phyloP scores from a whole-genome alignment of 2,888 invertebrate genomes.

The Metallyticus violacea region DNA sequence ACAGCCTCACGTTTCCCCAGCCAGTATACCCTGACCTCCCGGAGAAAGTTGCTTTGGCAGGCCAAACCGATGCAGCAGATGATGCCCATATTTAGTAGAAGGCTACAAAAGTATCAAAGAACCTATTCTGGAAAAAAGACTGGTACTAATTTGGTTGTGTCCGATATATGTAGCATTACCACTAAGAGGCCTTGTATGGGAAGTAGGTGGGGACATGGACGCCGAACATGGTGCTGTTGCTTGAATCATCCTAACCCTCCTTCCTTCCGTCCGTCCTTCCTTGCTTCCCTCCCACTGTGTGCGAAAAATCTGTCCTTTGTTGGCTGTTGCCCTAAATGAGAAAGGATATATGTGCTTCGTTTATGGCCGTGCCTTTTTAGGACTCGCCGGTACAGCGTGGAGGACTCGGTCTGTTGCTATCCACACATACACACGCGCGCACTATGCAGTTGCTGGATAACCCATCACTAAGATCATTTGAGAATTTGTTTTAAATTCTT shows the following conservation, averaged over 20 bases:
- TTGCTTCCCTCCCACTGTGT: not conserved
- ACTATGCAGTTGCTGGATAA: too few species aligned
- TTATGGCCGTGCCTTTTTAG: not conserved
- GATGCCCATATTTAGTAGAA: not conserved
- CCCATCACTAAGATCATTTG: not conserved
- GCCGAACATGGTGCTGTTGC: not conserved
- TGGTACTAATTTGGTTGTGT: not conserved
- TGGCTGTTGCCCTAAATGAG: not conserved
- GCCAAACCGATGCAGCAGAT: not conserved
- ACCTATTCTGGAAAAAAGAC: not conserved
- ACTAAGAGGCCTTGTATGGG: not conserved
- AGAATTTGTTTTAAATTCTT: not conserved
- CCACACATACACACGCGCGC: not conserved
- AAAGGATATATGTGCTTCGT: not conserved
- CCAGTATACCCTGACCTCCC: conserved; percentile 10
- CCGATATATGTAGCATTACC: not conserved
- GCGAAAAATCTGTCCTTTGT: not conserved
- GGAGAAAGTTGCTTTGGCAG: conserved; percentile 7
- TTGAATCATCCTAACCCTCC: not conserved
- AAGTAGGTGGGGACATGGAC: not conserved
- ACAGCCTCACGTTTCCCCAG: not conserved
- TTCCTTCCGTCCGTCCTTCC: not conserved
- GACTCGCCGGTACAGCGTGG: too few species aligned
- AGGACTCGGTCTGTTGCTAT: not conserved
- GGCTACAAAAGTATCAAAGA: not conserved